Evolutionary conservation across 2,888 invertebrate genomes (phyloP).

Genomic region (Trachelus stipa): DNA sequence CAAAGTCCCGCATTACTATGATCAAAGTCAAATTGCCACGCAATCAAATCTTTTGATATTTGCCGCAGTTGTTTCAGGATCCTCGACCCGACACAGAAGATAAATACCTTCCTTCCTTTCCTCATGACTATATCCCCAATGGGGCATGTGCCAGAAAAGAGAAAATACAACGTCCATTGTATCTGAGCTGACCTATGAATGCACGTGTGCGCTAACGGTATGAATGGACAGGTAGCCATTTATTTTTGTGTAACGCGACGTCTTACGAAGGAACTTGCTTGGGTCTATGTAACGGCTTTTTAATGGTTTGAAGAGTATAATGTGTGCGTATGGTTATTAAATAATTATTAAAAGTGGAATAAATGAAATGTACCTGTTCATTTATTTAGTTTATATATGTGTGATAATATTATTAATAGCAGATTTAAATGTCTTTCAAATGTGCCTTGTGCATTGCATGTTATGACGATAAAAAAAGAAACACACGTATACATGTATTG

Average conservation of each 20-base stretch:
- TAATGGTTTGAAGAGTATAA: background rate
- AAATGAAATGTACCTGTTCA: background rate
- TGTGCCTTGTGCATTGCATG: background rate
- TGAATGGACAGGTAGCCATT: background rate
- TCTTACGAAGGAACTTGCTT: background rate
- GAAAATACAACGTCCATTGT: background rate
- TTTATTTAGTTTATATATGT: background rate
- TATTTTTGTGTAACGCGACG: background rate
- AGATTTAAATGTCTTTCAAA: conserved; percentile 23
- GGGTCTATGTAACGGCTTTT: background rate
- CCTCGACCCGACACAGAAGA: background rate
- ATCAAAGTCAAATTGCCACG: background rate
- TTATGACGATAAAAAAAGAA: conserved; percentile 11
- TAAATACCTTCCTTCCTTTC: background rate
- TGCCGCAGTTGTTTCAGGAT: background rate
- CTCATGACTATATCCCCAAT: too few relatives aligned
- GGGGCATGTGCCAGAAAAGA: too few relatives aligned
- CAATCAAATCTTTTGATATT: background rate
- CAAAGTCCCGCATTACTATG: background rate
- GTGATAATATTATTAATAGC: conserved; percentile 13
- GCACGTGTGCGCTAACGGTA: background rate
- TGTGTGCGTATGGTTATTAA: background rate
- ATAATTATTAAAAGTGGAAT: background rate
- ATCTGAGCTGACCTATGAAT: background rate
- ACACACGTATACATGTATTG: background rate